A percentile compares a stretch with the other conserved stretches of the same genome.
Conservation (phyloP, 2,113 vertebrate species). For the Apistogramma diplotaenia region DNA sequence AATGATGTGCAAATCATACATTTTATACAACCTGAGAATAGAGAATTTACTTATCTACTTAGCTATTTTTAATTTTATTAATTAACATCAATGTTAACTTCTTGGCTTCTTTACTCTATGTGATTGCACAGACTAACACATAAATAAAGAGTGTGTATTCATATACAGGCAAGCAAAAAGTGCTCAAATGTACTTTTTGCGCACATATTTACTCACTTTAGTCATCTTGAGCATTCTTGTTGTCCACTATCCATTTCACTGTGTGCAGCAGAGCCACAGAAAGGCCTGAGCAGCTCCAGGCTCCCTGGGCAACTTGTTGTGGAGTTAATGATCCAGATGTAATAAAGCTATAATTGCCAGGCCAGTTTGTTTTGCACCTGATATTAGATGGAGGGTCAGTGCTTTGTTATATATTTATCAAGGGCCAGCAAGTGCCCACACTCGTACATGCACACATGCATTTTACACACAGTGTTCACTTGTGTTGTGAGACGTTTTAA, state of each 20-base stretch:
- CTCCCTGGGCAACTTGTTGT: conserved; percentile 66
- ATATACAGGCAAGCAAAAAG: background rate
- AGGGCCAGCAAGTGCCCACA: conserved; percentile 39
- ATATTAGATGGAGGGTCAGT: conserved; percentile 66
- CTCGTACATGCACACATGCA: background rate
- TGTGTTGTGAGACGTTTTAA: conserved; percentile 15
- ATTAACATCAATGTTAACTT: background rate
- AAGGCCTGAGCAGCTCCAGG: conserved; percentile 37
- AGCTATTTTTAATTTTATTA: background rate
- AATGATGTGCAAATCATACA: background rate
- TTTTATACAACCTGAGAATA: background rate
- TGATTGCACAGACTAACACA: background rate
- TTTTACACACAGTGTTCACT: background rate
- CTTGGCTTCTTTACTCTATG: background rate
- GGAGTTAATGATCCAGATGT: conserved; percentile 72
- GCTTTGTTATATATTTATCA: conserved; percentile 62
- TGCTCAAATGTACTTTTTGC: background rate
- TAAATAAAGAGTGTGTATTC: background rate
- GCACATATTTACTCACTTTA: conserved; percentile 5
- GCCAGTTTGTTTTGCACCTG: conserved; percentile 63
- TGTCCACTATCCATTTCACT: conserved; percentile 41
- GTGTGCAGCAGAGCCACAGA: conserved; percentile 39
- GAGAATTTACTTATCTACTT: background rate
- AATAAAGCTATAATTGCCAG: conserved; percentile 70
- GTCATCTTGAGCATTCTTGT: background rate